These are phyloP conservation scores for Thalassarche chlororhynchos DNA, from an alignment of 2,113 vertebrate species.

Conservation along the genomic window DNA sequence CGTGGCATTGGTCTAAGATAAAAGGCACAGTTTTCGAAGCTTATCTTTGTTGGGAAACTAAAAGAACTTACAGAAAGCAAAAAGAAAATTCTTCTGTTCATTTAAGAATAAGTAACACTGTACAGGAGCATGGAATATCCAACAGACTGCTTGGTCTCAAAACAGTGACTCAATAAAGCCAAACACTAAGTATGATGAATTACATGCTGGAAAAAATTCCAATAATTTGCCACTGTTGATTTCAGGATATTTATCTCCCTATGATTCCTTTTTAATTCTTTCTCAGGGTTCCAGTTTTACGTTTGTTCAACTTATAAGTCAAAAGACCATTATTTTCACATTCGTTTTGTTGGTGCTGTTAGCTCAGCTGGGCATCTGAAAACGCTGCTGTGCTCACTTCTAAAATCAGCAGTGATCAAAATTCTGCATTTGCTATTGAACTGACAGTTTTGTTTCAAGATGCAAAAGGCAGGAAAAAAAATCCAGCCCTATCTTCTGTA, in stretches of 20 bases:
- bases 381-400: background rate
- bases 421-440: background rate
- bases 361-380: constrained; percentile 4
- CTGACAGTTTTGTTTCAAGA: constrained; percentile 14
- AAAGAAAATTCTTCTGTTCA: background rate
- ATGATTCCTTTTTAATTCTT: background rate
- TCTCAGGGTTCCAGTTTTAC: background rate
- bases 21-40: background rate
- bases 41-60: background rate
- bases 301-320: background rate
- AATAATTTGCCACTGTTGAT: background rate
- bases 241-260: constrained; percentile 25
- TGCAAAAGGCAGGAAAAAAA: background rate
- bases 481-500: background rate
- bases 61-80: background rate
- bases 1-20: background rate
- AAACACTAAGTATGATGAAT: constrained; percentile 26
- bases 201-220: background rate
- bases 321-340: background rate
- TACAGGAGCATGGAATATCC: background rate
- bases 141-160: background rate
- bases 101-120: background rate
- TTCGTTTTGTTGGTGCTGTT: background rate
- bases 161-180: background rate
- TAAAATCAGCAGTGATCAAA: background rate